phyloP scores from a whole-genome alignment of 1,140 invertebrate genomes.

The Pseudomyrmex sp. region DNA sequence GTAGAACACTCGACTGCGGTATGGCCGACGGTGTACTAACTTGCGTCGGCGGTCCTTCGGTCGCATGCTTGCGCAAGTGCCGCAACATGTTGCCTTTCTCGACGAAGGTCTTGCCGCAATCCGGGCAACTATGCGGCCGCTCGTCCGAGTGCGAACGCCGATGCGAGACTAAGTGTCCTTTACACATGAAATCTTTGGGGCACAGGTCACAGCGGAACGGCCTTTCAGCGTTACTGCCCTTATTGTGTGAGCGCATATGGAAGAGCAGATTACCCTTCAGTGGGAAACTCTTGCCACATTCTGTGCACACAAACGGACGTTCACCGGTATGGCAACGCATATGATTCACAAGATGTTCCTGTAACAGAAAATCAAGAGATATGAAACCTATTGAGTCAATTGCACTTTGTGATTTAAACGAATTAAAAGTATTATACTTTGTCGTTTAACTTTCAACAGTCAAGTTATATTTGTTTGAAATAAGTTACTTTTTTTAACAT shows the following conservation, averaged over 20 bases:
- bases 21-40: slow-evolving; percentile 81
- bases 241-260: slow-evolving; percentile 97
- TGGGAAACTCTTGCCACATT: slow-evolving; percentile 95
- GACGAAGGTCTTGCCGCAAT: slow-evolving; percentile 92
- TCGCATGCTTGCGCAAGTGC: slow-evolving; percentile 86
- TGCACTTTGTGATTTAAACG: too few species aligned
- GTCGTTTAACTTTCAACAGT: not conserved
- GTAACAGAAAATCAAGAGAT: slow-evolving; percentile 53
- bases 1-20: slow-evolving; percentile 79
- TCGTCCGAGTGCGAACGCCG: slow-evolving; percentile 95
- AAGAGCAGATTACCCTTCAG: slow-evolving; percentile 96
- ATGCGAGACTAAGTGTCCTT: slow-evolving; percentile 96
- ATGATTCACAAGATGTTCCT: slow-evolving; percentile 91
- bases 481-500: too few species aligned
- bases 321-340: slow-evolving; percentile 96
- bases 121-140: slow-evolving; percentile 91
- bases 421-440: not conserved
- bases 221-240: slow-evolving; percentile 93
- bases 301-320: slow-evolving; percentile 91
- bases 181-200: slow-evolving; percentile 98
- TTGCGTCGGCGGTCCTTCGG: slow-evolving; percentile 83
- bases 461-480: not conserved
- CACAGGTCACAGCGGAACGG: slow-evolving; percentile 98
- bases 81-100: slow-evolving; percentile 91
- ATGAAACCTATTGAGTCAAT: not conserved